Evolutionary conservation across 2,888 invertebrate species (phyloP).

Genomic region (Timandra comae): DNA sequence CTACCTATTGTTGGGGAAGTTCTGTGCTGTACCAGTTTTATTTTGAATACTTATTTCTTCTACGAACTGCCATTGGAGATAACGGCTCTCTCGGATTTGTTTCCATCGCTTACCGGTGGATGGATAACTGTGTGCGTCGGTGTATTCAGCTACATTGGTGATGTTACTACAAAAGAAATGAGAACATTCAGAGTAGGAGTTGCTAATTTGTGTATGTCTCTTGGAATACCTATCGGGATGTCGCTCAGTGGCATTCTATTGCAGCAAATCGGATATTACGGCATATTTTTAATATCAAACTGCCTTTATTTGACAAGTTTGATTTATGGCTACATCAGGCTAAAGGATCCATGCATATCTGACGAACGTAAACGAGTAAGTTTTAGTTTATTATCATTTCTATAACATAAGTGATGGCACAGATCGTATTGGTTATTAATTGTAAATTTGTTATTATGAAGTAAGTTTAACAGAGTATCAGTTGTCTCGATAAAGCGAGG

Average conservation of each 20-base stretch:
- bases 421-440: constrained; percentile 5
- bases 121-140: constrained; percentile 78
- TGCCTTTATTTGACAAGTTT: constrained; percentile 71
- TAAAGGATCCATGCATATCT: constrained; percentile 63
- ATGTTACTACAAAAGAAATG: constrained; percentile 76
- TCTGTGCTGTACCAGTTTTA: constrained; percentile 66
- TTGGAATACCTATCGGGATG: constrained; percentile 78
- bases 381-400: constrained; percentile 18
- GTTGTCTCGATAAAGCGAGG: constrained; percentile 31
- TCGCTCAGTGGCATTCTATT: constrained; percentile 74
- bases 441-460: constrained; percentile 22
- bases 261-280: constrained; percentile 69
- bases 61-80: constrained; percentile 76
- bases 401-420: background rate
- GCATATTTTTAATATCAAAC: constrained; percentile 69
- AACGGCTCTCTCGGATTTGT: constrained; percentile 73
- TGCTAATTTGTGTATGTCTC: constrained; percentile 77
- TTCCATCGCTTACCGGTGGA: constrained; percentile 75
- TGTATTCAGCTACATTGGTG: constrained; percentile 79
- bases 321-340: constrained; percentile 65
- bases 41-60: constrained; percentile 76
- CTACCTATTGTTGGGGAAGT: constrained; percentile 76
- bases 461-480: constrained; percentile 35
- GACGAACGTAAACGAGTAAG: constrained; percentile 61
- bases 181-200: constrained; percentile 80